These are phyloP conservation scores for Pagrus major DNA, from an alignment of 2,113 vertebrate species.

Conservation along the genomic window DNA sequence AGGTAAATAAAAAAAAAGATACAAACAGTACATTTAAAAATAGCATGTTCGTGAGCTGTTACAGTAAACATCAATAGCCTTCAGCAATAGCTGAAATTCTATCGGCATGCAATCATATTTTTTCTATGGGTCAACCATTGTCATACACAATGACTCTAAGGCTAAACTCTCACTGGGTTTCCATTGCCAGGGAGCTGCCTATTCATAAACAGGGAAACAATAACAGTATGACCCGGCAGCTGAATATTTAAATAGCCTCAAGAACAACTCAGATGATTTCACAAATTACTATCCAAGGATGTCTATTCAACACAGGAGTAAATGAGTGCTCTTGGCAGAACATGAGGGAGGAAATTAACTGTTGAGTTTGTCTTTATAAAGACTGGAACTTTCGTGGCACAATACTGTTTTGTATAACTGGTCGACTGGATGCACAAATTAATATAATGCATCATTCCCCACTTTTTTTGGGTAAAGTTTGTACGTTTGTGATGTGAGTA, in stretches of 20 bases:
- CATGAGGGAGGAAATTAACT: slow-evolving; percentile 22
- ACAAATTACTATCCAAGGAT: slow-evolving; percentile 57
- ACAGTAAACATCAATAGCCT: slow-evolving; percentile 61
- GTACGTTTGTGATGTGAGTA: not conserved
- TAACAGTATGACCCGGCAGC: slow-evolving; percentile 34
- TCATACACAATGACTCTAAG: slow-evolving; percentile 36
- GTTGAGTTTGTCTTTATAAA: slow-evolving; percentile 24
- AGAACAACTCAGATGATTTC: slow-evolving; percentile 59
- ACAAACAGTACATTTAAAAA: slow-evolving; percentile 1
- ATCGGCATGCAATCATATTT: slow-evolving; percentile 44
- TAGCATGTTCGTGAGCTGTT: slow-evolving; percentile 46
- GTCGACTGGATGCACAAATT: not conserved
- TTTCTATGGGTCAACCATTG: slow-evolving; percentile 47
- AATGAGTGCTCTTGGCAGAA: slow-evolving; percentile 33
- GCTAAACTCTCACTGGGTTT: slow-evolving; percentile 48
- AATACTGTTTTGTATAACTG: not conserved
- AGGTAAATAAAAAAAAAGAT: not conserved
- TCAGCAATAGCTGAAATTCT: slow-evolving; percentile 35
- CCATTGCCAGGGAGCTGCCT: slow-evolving; percentile 32
- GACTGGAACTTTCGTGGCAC: not conserved
- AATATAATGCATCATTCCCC: not conserved
- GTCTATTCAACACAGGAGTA: slow-evolving; percentile 43
- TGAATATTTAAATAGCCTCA: slow-evolving; percentile 53
- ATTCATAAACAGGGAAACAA: slow-evolving; percentile 50
- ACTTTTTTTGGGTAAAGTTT: slow-evolving; percentile 7